Evolutionary conservation across 2,113 vertebrate species (phyloP).

Genomic region (Fukomys damarensis): DNA sequence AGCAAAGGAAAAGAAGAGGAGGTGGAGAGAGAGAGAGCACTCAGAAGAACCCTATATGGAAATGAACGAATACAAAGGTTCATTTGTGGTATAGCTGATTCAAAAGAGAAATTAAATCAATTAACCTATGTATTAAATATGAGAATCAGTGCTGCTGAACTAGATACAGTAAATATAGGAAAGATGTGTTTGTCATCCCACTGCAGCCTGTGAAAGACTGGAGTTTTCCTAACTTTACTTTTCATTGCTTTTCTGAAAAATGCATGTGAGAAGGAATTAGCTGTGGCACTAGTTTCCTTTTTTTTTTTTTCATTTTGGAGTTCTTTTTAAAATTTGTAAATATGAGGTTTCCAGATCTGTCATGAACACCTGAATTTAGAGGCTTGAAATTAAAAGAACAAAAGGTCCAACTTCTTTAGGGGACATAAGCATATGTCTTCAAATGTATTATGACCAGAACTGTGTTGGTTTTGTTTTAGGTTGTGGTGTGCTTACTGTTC

Average conservation of each 20-base stretch:
- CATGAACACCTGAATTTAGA: too few species aligned
- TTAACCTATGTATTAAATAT: background rate
- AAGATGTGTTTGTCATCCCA: background rate
- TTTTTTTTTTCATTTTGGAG: background rate
- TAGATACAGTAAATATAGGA: too few species aligned
- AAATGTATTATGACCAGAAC: accelerated
- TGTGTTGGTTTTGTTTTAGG: background rate
- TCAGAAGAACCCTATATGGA: background rate
- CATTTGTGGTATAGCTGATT: accelerated
- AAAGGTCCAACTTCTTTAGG: accelerated
- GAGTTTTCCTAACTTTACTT: background rate
- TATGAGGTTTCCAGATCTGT: background rate
- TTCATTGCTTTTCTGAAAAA: background rate
- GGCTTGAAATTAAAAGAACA: background rate
- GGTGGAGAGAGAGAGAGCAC: background rate
- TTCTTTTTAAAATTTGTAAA: background rate
- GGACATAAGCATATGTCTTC: accelerated
- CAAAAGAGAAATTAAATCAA: background rate
- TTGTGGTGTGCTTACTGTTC: background rate
- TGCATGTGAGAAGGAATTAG: background rate
- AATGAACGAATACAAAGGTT: background rate
- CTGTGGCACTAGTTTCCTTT: background rate
- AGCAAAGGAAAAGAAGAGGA: accelerated
- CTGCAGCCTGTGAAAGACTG: accelerated
- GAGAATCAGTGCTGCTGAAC: background rate